Base-by-base conservation (phyloP, 92 coral and sea anemone genomes). In the Epizoanthus illoricatus region DNA sequence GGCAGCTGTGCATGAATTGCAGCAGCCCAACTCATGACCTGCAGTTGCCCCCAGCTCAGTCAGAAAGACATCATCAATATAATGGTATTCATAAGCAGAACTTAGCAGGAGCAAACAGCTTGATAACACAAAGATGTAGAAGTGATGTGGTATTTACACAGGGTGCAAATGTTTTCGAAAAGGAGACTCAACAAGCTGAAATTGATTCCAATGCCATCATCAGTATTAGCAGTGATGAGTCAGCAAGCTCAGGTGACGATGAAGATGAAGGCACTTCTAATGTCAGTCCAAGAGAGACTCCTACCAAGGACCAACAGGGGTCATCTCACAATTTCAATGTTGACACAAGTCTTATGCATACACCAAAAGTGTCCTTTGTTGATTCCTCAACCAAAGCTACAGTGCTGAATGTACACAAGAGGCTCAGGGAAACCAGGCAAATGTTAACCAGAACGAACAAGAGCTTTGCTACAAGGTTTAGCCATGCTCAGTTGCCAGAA, bases 391-490 rank as follows among this genome's bases (percentile, higher is more conserved):
- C 94, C 19, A 91, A 87, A 33, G 88, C 86, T 43, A 86, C 94
- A 8, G 94, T 93, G 18, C 75, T 87, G 28, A 93, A 93, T 88
- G 97, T 91, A 42, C 94, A 93, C 69, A 90, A 88, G 76, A 81
- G 94, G 76, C 88, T 93, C 4, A 88, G 79, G 67, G 97, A 93
- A 80, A 93, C 97, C 13, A 84, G 91, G 57, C 90, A 84, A 39
- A 80, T 93, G 91, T 81, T 93, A 43, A 87, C 86, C 8, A 93
- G 86, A 28, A 87, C 93, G 39, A 87, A 90, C 75, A 84, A 79
- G 74, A 79, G 79, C 65, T 90, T 88, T 93, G 91, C 94, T 19
- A 71, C 91, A 69, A 91, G 81, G 80, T 92, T 87, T 79, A 69
- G 74, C 55, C 87, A 66, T 20, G 45, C 60, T 19, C 47, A 10